Evolutionary conservation across 2,888 invertebrate species (phyloP), one percentile per base, ranked within the genome.

Genomic region (Stegophylla sp.): DNA sequence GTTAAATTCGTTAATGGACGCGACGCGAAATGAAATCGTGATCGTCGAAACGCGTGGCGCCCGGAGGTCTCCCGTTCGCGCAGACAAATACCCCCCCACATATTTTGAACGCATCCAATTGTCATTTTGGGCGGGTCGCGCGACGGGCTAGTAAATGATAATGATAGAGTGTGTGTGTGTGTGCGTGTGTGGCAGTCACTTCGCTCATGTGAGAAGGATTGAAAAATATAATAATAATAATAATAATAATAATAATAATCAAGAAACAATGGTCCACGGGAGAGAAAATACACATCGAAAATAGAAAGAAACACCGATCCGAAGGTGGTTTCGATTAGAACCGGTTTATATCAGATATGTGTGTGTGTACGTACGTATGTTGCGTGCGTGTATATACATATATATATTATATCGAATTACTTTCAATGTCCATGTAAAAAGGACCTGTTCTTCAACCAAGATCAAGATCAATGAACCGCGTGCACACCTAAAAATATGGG

Each of bases 401-500:
- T 15, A 20, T 48, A 9, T 20, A 34, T n/a, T 71, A n/a, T 76
- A 71, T 79, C 79, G 69, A 79, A 79, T 79, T 71, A 79, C 79
- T 79, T 79, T 79, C 79, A 79, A 79, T 61, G 61, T 41, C 23
- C 48, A 48, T 34, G 79, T 63, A 79, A 75, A 63, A 77, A 79
- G 61, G 69, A 79, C 79, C 71, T 34, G 79, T 79, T 79, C 71
- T 79, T 61, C 79, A 71, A 79, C 71, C 79, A 71, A 79, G 79
- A 79, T 79, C 79, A 79, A 71, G 79, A 79, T 41, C 79, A 48
- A 61, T 61, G 79, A 79, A 79, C 77, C 77, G 56, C 79, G 71
- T 13, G 48, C 69, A 13, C 79, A 28, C 59, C 20, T 4, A 12
- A 48, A 17, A 63, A 61, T 79, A 71, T 76, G 53, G 79, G 79